Base-by-base conservation (phyloP, 2,113 vertebrate genomes). In the Picathartes gymnocephalus region DNA sequence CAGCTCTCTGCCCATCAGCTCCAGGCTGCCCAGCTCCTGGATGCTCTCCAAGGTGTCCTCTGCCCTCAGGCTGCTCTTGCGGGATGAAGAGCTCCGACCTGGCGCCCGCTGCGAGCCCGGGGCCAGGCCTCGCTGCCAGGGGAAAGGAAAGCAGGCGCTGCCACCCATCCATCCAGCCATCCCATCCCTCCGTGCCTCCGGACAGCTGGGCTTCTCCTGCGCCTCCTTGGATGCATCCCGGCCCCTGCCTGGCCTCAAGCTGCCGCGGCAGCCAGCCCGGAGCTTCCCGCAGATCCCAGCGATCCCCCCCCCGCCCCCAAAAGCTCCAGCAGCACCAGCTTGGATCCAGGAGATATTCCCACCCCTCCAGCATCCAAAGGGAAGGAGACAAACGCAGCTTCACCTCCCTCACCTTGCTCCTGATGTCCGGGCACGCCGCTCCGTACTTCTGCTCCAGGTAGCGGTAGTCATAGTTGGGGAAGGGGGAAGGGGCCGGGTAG, bases 401-500 rank as follows among this genome's bases (percentile, higher is more conserved):
- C 10, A 1, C 23, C n/a, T n/a, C 39, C 12, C 4, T 71, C 85
- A 99, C 99, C 99, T 99, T 99, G 74, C 96, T 98, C 64, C 97
- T 97, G 93, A 96, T 96, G 68, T 99, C 98, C 0, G 97, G 90
- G 60, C 96, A 97, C 19, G 98, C 98, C 11, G 97, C 98, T 28
- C 99, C 99, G 39, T 99, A 99, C 95, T 99, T 99, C 76, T 99
- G 98, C 97, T 99, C 98, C 66, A 99, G 98, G 95, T 99, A 99
- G 12, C 98, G 98, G 95, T 99, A 99, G 97, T 99, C 98, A 17
- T 99, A 99, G 97, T 99, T 99, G 11, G 99, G 99, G 95, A 99
- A 99, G 0, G 99, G 99, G 7, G 99, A 99, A 6, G 99, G 99
- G 3, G 98, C 97, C 1, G 99, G 99, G 96, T 99, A 99, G 68